Evolutionary conservation across 1,140 invertebrate genomes (phyloP), one percentile per base, ranked within the genome.

Genomic region (Neodiprion virginianus): DNA sequence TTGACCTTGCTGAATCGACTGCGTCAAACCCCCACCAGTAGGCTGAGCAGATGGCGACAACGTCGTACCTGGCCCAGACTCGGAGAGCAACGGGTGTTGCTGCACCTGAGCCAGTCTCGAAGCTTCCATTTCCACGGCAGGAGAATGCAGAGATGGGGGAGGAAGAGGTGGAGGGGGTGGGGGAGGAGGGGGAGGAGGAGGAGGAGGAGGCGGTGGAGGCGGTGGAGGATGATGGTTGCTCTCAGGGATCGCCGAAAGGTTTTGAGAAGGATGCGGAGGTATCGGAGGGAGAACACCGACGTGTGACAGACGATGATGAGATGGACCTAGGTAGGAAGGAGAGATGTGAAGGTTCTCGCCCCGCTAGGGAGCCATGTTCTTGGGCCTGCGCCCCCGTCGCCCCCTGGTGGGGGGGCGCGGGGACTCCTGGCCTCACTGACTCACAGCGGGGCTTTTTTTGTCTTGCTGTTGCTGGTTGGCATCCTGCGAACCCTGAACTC

Each of bases 401-500:
- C 87, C 87, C 85, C 87, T 83, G 83, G 86, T 88, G 79, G 87
- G 86, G 84, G 86, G 87, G 85, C 87, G 87, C 87, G 87, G 87
- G 87, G 87, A 89, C 87, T 89, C 87, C 88, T 89, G 89, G 89
- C 89, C 90, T 91, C 90, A 91, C 90, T 92, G 92, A 89, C 93
- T 94, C 89, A 95, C 93, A 81, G 94, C 93, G 83, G 94, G 93
- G 85, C 93, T 94, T 88, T 95, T 95, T 88, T 95, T 95, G 88
- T 94, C 93, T 84, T 92, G 92, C 89, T 93, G 92, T 77, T 91
- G 91, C 82, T 90, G 93, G 82, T 90, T 91, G 83, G 89, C 91
- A 77, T 93, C 93, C 82, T 92, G 92, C 74, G 90, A 88, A 75
- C 89, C 90, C 77, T 89, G 88, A 75, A 90, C 90, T 77, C 88